phyloP scores from a whole-genome alignment of 1,140 invertebrate genomes.

The Diploscapter pachys region DNA sequence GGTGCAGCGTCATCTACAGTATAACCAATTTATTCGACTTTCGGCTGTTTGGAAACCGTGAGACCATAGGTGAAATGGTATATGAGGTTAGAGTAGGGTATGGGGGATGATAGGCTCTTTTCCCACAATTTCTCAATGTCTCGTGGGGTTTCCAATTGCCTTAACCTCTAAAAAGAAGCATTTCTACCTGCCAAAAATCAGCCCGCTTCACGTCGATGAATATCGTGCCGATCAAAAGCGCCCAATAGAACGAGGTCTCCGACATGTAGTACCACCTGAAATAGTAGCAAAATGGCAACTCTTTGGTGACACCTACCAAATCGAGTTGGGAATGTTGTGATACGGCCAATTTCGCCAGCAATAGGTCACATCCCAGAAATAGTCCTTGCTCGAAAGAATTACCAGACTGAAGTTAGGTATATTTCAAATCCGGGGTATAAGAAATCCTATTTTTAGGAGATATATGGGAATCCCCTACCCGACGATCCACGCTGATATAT shows the following conservation, averaged over 20 bases:
- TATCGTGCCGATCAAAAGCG: conserved; percentile 68
- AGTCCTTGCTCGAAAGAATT: conserved; percentile 47
- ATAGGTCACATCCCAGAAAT: conserved; percentile 48
- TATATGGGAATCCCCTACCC: conserved; percentile 28
- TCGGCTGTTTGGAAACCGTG: too few relatives aligned
- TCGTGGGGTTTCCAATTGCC: too few relatives aligned
- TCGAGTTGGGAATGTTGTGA: conserved; percentile 42
- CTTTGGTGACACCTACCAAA: conserved; percentile 62
- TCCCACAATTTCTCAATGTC: too few relatives aligned
- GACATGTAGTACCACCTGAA: conserved; percentile 85
- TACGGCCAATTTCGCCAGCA: conserved; percentile 52
- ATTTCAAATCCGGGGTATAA: conserved; percentile 3
- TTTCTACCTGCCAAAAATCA: conserved; percentile 79
- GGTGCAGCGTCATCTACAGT: conserved; percentile 83
- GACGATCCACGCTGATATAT: conserved; percentile 41
- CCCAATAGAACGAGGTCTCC: conserved; percentile 91
- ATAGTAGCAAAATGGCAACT: too few relatives aligned
- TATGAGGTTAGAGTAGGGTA: too few relatives aligned
- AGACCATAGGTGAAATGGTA: too few relatives aligned
- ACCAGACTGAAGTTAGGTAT: conserved; percentile 25
- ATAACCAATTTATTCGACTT: too few relatives aligned
- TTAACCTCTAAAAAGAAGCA: too few relatives aligned
- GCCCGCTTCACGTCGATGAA: conserved; percentile 50
- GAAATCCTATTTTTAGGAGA: background rate
- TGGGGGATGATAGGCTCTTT: too few relatives aligned